These are phyloP conservation scores for Aplysia californica DNA, from an alignment of 1,140 invertebrate genomes.

Conservation along the genomic window DNA sequence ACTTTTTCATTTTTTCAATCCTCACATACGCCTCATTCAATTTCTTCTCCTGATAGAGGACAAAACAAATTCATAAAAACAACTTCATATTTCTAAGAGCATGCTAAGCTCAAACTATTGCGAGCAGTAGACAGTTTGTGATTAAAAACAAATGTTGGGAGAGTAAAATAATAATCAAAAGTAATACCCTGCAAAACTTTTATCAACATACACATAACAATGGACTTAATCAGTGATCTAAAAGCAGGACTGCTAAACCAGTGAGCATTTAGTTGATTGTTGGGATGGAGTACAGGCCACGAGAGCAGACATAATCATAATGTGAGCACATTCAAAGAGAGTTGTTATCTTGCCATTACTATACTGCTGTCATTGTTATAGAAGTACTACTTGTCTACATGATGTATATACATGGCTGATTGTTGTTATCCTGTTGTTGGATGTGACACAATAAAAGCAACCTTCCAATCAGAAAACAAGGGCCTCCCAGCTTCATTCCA, in stretches of 20 bases:
- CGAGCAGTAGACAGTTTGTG: not conserved
- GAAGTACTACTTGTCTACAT: no score
- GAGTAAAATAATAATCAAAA: not conserved
- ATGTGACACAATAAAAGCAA: no score
- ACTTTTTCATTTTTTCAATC: constrained; percentile 58
- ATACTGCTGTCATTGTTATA: no score
- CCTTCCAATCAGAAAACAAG: no score
- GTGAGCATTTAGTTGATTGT: no score
- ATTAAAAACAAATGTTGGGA: not conserved
- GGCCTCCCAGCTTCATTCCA: no score
- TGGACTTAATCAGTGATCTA: not conserved
- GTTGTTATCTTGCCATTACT: no score
- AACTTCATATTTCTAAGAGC: not conserved
- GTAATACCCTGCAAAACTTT: not conserved
- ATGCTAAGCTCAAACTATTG: not conserved
- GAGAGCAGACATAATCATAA: no score
- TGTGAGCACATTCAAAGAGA: no score
- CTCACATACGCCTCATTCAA: constrained; percentile 50
- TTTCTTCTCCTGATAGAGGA: constrained; percentile 51
- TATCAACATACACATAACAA: not conserved
- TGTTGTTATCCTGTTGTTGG: no score
- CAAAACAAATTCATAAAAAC: not conserved
- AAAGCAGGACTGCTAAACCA: not conserved
- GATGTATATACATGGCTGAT: no score
- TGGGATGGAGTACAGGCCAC: no score